Evolutionary conservation across 2,797 vertebrate genomes (phyloP).

Genomic region (Spinus pinus): DNA sequence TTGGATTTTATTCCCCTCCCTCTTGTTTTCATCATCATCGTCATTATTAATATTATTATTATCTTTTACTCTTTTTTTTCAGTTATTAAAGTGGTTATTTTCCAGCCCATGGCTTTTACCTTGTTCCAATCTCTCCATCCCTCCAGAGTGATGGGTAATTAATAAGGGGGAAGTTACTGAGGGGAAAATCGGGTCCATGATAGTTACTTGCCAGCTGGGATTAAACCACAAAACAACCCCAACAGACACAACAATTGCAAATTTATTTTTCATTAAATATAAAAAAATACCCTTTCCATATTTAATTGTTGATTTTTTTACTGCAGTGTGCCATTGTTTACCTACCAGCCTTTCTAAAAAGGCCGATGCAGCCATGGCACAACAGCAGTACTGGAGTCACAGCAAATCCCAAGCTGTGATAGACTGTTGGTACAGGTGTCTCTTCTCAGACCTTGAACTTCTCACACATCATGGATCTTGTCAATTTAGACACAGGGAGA

Average conservation of each 20-base stretch:
- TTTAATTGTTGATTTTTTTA: background rate
- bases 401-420: background rate
- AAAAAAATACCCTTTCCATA: background rate
- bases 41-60: too few relatives aligned
- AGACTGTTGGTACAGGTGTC: background rate
- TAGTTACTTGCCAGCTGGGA: background rate
- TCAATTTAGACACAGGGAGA: background rate
- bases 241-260: background rate
- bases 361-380: background rate
- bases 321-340: background rate
- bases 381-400: background rate
- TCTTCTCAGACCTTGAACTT: background rate
- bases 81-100: background rate
- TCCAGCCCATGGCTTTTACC: background rate
- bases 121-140: background rate
- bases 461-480: background rate
- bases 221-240: background rate
- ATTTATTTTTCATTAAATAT: background rate
- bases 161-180: background rate
- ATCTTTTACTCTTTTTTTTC: background rate
- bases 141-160: background rate
- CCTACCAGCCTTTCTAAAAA: background rate
- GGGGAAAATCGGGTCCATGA: background rate
- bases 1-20: background rate
- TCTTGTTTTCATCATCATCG: too few relatives aligned